Percentiles rank a stretch among this genome's conserved stretches.
Conservation (phyloP, 1,140 invertebrate genomes). For the Aphis gossypii region DNA sequence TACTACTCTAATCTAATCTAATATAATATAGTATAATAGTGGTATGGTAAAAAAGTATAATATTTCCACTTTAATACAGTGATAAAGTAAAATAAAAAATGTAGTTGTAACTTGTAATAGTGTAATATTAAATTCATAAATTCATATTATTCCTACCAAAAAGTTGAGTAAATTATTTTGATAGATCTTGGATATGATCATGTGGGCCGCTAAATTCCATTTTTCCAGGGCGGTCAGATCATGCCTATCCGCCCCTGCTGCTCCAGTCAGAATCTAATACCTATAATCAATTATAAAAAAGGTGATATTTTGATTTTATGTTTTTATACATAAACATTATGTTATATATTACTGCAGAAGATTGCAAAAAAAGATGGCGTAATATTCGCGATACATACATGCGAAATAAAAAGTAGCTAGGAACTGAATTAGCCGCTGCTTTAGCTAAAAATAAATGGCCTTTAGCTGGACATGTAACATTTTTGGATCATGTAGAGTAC, state of each 20-base stretch:
- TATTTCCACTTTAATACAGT: too few relatives aligned
- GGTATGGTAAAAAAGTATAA: too few relatives aligned
- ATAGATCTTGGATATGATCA: neutral
- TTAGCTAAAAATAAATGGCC: neutral
- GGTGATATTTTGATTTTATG: neutral
- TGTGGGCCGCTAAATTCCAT: neutral
- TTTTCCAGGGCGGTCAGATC: neutral
- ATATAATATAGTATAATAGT: too few relatives aligned
- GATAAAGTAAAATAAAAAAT: too few relatives aligned
- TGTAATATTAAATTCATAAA: too few relatives aligned
- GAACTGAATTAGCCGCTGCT: constrained; percentile 15
- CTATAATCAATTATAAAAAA: too few relatives aligned
- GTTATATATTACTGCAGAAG: constrained; percentile 45
- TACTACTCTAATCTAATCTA: too few relatives aligned
- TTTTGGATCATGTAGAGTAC: constrained; percentile 37
- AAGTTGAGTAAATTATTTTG: too few relatives aligned
- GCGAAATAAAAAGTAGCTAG: constrained; percentile 34
- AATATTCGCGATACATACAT: constrained; percentile 53
- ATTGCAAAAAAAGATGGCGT: constrained; percentile 52
- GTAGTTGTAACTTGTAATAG: too few relatives aligned
- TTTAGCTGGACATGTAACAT: neutral
- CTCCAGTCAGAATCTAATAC: too few relatives aligned
- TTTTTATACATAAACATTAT: too few relatives aligned
- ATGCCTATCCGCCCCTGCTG: neutral
- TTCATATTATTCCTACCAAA: too few relatives aligned